Base-by-base conservation (phyloP, 2,797 vertebrate genomes). In the Cottoperca gobio region DNA sequence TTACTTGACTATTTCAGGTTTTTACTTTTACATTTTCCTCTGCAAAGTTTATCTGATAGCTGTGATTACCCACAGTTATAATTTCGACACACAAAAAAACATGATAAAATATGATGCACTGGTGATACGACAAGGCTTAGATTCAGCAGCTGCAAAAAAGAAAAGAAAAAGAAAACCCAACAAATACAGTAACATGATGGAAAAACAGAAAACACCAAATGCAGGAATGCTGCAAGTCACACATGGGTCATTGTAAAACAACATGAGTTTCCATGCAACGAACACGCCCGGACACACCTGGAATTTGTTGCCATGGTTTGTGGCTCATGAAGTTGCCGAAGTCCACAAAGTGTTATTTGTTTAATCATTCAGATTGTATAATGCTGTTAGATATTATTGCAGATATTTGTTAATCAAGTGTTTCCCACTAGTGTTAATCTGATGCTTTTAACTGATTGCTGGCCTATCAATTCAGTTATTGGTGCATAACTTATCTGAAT, bases 281-380 rank as follows among this genome's bases (percentile, higher is more conserved):
- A 57, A 23, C 7, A 57, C 13, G 1, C 13, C n/a, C 21, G 21
- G 33, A 39, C 33, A 37, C 54, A 57, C 33, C 12, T 35, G 31
- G 31, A 21, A 37, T 57, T 21, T 37, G 33, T 42, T 43, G 58
- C 10, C 10, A n/a, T 28, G 9, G 40, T 33, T 45, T 45, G 12
- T 42, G 57, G 57, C 37, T 59, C 57, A 59, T 42, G 23, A 17
- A 17, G 23, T 54, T 54, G 6, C 52, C 54, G 52, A 54, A 11
- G 17, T 33, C 14, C 13, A 50, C 14, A 59, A 11, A 2, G 35
- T 49, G 50, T 35, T 37, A 37, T 23, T 16, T 9, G 17, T 60
- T 43, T n/a, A 45, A 14, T 8, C 50, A 42, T 31, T 43, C 1
- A 9, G 12, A 31, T 3, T 16, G 37, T 13, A 8, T 7, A 3